phyloP scores from a whole-genome alignment of 2,113 vertebrate species.

The Chamaea fasciata region DNA sequence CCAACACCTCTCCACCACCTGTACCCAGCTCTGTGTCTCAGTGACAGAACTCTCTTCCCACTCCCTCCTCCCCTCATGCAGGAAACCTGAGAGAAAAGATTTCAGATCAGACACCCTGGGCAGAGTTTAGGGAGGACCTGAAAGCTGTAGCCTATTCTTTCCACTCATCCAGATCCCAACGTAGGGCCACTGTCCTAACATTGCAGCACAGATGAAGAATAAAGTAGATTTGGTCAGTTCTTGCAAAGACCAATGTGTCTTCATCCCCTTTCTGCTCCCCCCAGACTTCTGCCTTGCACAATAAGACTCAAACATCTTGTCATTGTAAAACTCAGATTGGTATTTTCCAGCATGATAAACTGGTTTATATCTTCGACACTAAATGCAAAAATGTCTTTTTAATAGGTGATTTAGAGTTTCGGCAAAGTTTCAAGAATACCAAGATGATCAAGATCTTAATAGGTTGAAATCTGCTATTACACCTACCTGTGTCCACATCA shows the following conservation, averaged over 20 bases:
- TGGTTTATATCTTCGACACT: neutral
- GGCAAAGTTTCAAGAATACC: neutral
- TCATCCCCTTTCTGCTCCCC: neutral
- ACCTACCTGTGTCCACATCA: neutral
- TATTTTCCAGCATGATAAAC: neutral
- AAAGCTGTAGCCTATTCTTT: neutral
- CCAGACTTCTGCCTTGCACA: neutral
- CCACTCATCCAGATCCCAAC: neutral
- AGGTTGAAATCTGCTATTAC: neutral
- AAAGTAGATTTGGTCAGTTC: neutral
- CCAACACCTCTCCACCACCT: neutral
- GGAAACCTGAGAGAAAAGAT: neutral
- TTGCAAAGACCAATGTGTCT: neutral
- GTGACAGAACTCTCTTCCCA: neutral
- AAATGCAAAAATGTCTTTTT: neutral
- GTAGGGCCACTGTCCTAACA: neutral
- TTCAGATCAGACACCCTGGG: neutral
- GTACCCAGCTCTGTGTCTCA: neutral
- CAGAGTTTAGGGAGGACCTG: neutral
- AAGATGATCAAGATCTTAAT: neutral
- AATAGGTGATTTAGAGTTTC: neutral
- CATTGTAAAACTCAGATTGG: neutral
- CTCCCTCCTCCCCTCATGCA: rapidly evolving
- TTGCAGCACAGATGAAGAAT: neutral
- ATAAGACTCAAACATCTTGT: neutral